A percentile compares a stretch with the other conserved stretches of the same genome.
These are phyloP conservation scores for Berghia stephanieae DNA, from an alignment of 1,140 invertebrate genomes.

Conservation along the genomic window DNA sequence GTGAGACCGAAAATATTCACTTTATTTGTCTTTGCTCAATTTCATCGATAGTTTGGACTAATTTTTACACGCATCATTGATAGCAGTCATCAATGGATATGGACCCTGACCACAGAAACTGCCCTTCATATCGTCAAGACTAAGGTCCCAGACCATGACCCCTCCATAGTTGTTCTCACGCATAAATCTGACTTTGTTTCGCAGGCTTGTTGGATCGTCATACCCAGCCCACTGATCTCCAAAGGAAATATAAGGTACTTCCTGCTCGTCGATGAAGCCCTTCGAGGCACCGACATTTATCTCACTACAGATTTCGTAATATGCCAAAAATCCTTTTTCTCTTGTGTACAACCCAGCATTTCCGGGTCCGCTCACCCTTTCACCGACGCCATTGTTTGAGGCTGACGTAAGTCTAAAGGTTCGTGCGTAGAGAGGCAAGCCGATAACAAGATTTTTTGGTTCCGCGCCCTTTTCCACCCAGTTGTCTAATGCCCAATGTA, in stretches of 20 bases:
- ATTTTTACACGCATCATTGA: conserved; percentile 65
- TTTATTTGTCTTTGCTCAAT: too few relatives aligned
- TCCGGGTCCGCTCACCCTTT: conserved; percentile 18
- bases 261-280: conserved; percentile 31
- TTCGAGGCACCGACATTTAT: not conserved
- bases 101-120: conserved; percentile 44
- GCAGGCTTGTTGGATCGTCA: conserved; percentile 42
- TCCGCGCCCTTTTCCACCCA: conserved; percentile 77
- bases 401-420: conserved; percentile 34
- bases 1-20: too few relatives aligned
- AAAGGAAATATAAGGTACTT: conserved; percentile 41
- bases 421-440: conserved; percentile 76
- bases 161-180: conserved; percentile 79
- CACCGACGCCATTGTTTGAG: conserved; percentile 20
- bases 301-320: not conserved
- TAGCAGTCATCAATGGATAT: conserved; percentile 59
- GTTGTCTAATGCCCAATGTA: conserved; percentile 39
- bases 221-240: conserved; percentile 48
- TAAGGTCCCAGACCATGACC: conserved; percentile 95
- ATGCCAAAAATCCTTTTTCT: not conserved
- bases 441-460: conserved; percentile 93
- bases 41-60: too few relatives aligned
- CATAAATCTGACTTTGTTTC: conserved; percentile 40
- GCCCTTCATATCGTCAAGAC: conserved; percentile 90
- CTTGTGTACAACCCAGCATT: not conserved